These are phyloP conservation scores for Eidolon helvum DNA, from an alignment of 2,113 vertebrate species.

Conservation along the genomic window DNA sequence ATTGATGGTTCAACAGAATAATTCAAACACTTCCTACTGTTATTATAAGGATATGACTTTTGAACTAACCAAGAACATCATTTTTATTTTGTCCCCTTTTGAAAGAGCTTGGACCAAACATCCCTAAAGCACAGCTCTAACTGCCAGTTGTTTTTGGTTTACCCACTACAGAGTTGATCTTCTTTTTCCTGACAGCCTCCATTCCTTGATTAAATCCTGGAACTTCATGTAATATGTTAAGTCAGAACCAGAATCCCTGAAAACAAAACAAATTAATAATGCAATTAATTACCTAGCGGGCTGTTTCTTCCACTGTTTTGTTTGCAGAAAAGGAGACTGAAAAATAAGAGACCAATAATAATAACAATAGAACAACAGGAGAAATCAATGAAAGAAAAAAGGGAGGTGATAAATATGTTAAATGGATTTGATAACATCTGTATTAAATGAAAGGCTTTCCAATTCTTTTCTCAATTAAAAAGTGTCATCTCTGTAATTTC, in stretches of 20 bases:
- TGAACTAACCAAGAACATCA: conserved; percentile 11
- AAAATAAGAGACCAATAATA: neutral
- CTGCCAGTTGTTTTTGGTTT: conserved; percentile 38
- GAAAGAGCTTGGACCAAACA: neutral
- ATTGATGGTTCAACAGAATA: conserved; percentile 6
- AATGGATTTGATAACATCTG: neutral
- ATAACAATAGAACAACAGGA: neutral
- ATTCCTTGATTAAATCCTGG: conserved; percentile 58
- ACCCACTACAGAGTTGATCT: conserved; percentile 34
- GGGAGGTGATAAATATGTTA: neutral
- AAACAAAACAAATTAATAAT: conserved; percentile 54
- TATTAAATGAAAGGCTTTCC: neutral
- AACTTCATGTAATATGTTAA: conserved; percentile 32
- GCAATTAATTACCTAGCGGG: conserved; percentile 18
- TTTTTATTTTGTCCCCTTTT: conserved; percentile 38
- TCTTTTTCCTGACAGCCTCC: conserved; percentile 46
- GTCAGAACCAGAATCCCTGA: neutral
- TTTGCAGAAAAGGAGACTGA: conserved; percentile 51
- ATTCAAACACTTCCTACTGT: conserved; percentile 6
- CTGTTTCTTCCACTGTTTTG: neutral
- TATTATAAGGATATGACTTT: conserved; percentile 6
- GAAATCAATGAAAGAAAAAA: neutral
- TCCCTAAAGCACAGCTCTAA: neutral
- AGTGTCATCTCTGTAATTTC: neutral
- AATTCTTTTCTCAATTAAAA: conserved; percentile 7